These are phyloP conservation scores for Enteromius unitaeniatus DNA, from an alignment of 2,797 vertebrate genomes.

Conservation along the genomic window DNA sequence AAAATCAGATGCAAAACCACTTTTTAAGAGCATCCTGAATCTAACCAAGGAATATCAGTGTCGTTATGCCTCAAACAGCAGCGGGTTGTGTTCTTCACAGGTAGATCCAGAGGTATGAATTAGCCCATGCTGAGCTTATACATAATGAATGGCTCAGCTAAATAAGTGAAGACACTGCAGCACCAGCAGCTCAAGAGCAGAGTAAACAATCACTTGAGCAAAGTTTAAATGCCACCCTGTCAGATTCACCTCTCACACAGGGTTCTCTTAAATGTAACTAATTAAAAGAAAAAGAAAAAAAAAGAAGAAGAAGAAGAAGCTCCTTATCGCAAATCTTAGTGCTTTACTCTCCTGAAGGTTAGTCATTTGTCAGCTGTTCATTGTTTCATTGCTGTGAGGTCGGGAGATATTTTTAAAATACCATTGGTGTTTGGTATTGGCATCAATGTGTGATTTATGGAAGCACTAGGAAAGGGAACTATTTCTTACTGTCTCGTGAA, in stretches of 20 bases:
- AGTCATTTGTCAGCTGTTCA: conserved; percentile 20
- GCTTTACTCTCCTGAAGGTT: not conserved
- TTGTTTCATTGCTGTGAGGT: conserved; percentile 3
- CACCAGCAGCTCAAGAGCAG: conserved; percentile 13
- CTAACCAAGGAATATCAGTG: not conserved
- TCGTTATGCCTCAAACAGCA: not conserved
- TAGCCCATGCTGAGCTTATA: conserved; percentile 5
- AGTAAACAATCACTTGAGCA: not conserved
- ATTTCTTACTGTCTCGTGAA: conserved; percentile 4
- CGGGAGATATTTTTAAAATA: conserved; percentile 13
- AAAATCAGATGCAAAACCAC: not conserved
- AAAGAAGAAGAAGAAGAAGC: not conserved
- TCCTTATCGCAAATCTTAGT: not conserved
- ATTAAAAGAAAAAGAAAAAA: not conserved
- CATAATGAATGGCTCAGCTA: conserved; percentile 37
- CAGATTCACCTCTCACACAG: not conserved
- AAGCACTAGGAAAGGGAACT: conserved; percentile 7
- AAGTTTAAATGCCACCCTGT: conserved; percentile 1
- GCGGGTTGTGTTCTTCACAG: not conserved
- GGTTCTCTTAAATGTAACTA: not conserved
- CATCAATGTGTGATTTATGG: conserved; percentile 24
- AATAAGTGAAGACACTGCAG: conserved; percentile 38
- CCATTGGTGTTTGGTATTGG: not conserved
- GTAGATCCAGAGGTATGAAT: conserved; percentile 1
- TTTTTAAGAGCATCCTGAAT: not conserved